Conservation (phyloP, 2,797 vertebrate species). For the Novumbra hubbsi region DNA sequence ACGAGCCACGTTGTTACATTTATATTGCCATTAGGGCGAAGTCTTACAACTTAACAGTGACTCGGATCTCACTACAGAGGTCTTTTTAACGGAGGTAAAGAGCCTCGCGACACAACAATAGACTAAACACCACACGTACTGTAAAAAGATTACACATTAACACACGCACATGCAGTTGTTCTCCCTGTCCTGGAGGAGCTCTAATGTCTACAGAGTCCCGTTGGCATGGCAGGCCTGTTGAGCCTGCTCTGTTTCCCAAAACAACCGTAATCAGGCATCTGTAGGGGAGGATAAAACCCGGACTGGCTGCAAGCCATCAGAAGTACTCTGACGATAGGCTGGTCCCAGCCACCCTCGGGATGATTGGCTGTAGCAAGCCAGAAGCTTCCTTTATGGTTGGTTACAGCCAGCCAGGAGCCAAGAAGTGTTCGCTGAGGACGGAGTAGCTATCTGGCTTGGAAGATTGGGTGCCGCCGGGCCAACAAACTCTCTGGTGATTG, state of each 20-base stretch:
- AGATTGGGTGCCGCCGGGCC: conserved; percentile 51
- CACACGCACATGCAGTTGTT: conserved; percentile 24
- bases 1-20: not conserved
- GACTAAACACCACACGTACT: conserved; percentile 7
- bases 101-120: conserved; percentile 5
- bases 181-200: conserved; percentile 32
- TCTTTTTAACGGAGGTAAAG: conserved; percentile 13
- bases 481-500: conserved; percentile 12
- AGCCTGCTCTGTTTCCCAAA: conserved; percentile 66
- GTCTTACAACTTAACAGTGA: conserved; percentile 18
- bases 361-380: conserved; percentile 51
- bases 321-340: conserved; percentile 63
- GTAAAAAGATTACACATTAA: conserved; percentile 3
- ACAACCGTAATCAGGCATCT: conserved; percentile 74
- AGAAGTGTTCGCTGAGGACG: conserved; percentile 56
- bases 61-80: conserved; percentile 2
- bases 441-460: conserved; percentile 64
- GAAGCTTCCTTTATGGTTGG: conserved; percentile 64
- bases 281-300: conserved; percentile 71
- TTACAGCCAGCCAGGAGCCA: conserved; percentile 53
- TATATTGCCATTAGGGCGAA: conserved; percentile 35
- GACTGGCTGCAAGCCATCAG: conserved; percentile 59
- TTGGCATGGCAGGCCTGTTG: conserved; percentile 57
- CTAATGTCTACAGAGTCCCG: conserved; percentile 38
- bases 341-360: conserved; percentile 55